A percentile compares a stretch with the other conserved stretches of the same genome.
Conservation (phyloP, 2,113 vertebrate genomes). For the Tetrax tetrax region DNA sequence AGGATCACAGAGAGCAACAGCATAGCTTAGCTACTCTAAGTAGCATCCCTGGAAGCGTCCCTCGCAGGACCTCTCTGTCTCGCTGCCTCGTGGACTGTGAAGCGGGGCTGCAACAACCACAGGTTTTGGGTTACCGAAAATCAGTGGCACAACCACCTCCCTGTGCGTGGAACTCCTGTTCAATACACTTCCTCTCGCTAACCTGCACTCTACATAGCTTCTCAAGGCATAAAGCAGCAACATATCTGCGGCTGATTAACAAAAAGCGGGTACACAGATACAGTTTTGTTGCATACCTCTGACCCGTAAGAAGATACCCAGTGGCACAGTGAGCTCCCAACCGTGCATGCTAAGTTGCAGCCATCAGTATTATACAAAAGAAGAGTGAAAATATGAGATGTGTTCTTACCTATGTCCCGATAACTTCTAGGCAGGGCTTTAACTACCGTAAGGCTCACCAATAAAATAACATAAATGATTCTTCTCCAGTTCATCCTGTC, state of each 20-base stretch:
- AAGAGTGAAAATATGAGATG: neutral
- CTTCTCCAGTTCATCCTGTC: constrained; percentile 26
- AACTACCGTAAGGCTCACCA: constrained; percentile 2
- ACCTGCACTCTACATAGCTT: neutral
- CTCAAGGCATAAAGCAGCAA: neutral
- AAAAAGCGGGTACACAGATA: no score
- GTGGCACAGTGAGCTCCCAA: neutral
- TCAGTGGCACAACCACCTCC: neutral
- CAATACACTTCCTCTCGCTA: neutral
- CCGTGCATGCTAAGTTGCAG: rapidly evolving
- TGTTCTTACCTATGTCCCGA: constrained; percentile 44
- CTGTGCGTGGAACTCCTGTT: neutral
- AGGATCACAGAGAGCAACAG: neutral
- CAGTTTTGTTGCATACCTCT: neutral
- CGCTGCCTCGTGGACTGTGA: rapidly evolving
- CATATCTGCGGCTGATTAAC: no score
- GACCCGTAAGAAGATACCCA: neutral
- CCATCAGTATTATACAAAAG: neutral
- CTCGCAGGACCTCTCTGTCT: neutral
- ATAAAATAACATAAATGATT: neutral
- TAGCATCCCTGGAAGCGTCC: neutral
- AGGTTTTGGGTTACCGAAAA: neutral
- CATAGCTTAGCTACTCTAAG: neutral
- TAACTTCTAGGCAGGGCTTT: constrained; percentile 46
- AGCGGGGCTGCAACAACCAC: neutral